A percentile compares a stretch with the other conserved stretches of the same genome.
phyloP scores from a whole-genome alignment of 2,113 vertebrate genomes.

The Chaenogobius annularis region DNA sequence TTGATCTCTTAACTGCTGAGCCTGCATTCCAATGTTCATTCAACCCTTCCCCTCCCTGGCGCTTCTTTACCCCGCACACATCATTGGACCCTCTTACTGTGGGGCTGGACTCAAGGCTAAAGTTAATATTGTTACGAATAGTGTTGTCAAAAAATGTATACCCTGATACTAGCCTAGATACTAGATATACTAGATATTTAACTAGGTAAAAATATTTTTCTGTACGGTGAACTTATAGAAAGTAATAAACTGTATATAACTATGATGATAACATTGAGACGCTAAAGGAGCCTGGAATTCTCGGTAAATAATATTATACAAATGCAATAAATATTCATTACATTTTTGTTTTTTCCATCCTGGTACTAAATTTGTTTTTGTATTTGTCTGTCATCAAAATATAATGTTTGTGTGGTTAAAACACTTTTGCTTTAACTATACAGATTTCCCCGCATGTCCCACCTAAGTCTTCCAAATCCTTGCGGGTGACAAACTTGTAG shows the following conservation, averaged over 20 bases:
- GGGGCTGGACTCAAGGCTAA: not conserved
- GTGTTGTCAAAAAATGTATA: too few relatives aligned
- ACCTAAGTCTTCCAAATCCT: conserved; percentile 95
- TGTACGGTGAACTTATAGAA: too few relatives aligned
- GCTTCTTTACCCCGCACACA: too few relatives aligned
- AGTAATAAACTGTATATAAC: too few relatives aligned
- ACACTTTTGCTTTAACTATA: not conserved
- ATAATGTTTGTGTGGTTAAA: too few relatives aligned
- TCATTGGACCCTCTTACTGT: not conserved
- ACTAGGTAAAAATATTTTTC: too few relatives aligned
- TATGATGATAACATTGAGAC: too few relatives aligned
- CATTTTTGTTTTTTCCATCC: too few relatives aligned
- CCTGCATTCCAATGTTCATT: conserved; percentile 72
- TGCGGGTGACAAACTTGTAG: conserved; percentile 96
- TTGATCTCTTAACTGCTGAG: conserved; percentile 68
- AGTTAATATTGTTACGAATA: not conserved
- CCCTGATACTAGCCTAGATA: too few relatives aligned
- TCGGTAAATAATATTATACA: too few relatives aligned
- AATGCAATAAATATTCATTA: too few relatives aligned
- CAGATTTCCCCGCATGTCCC: conserved; percentile 42
- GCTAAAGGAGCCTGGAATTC: not conserved
- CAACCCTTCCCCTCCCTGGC: conserved; percentile 45
- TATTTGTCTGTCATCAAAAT: not conserved
- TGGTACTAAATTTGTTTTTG: not conserved
- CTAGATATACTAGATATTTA: too few relatives aligned